Conservation (phyloP, 2,797 vertebrate genomes). For the Microcaecilia unicolor region DNA sequence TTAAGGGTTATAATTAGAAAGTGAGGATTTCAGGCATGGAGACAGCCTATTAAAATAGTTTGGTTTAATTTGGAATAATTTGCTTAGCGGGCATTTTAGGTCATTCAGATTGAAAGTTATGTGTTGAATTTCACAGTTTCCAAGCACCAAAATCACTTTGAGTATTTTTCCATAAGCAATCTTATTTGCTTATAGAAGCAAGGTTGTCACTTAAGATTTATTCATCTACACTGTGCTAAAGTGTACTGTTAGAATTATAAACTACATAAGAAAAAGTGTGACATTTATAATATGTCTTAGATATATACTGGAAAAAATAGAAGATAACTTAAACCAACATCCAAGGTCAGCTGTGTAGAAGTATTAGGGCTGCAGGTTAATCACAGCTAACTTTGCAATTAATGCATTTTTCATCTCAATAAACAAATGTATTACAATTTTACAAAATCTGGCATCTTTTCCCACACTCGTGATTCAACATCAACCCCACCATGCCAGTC, state of each 20-base stretch:
- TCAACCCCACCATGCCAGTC: too few relatives aligned
- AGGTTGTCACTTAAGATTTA: neutral
- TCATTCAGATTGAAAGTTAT: neutral
- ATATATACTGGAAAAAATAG: too few relatives aligned
- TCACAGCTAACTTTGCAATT: too few relatives aligned
- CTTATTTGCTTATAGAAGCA: neutral
- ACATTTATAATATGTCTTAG: neutral
- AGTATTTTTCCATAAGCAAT: neutral
- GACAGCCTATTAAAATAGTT: neutral
- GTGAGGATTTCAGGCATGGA: neutral
- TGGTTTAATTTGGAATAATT: neutral
- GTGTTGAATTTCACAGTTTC: neutral
- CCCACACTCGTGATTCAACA: too few relatives aligned
- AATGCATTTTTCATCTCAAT: too few relatives aligned
- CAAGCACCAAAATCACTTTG: neutral
- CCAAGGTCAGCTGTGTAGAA: too few relatives aligned
- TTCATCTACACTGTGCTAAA: neutral
- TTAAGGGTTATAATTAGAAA: neutral
- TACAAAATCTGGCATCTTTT: too few relatives aligned
- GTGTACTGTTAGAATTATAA: neutral
- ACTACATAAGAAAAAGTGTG: neutral
- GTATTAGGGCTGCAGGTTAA: too few relatives aligned
- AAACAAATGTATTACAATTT: too few relatives aligned
- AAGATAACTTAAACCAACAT: too few relatives aligned
- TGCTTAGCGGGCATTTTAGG: accelerated